Conservation (phyloP, 1,140 invertebrate species). For the Apis cerana region DNA sequence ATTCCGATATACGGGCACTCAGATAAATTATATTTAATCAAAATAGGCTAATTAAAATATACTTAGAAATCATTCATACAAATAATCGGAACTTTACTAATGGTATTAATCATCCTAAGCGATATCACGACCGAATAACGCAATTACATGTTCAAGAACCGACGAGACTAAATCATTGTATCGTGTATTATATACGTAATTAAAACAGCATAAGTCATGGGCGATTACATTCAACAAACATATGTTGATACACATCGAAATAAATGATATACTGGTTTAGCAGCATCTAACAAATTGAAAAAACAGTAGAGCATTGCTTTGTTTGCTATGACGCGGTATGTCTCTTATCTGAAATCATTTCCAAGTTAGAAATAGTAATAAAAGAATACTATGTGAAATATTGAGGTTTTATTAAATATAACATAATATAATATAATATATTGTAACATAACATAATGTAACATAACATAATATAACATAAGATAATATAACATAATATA, state of each 20-base stretch:
- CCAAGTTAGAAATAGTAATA: no score
- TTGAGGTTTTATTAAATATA: no score
- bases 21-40: no score
- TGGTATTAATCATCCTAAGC: not conserved
- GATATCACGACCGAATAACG: not conserved
- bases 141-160: conserved; percentile 3
- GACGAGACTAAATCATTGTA: not conserved
- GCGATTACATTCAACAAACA: no score
- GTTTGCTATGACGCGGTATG: not conserved
- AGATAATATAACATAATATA: no score
- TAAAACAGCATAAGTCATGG: conserved; percentile 34
- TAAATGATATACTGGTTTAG: conserved; percentile 41
- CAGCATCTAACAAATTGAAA: conserved; percentile 29
- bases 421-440: no score
- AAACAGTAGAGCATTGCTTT: not conserved
- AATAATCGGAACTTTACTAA: no score
- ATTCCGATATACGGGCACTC: no score
- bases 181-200: conserved; percentile 22
- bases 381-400: no score
- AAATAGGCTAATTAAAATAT: not conserved
- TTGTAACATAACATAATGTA: no score
- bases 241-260: conserved; percentile 7
- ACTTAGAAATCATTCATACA: not conserved
- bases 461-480: no score
- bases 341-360: no score